Conservation (phyloP, 1,140 invertebrate species). For the Leptinotarsa defecta region DNA sequence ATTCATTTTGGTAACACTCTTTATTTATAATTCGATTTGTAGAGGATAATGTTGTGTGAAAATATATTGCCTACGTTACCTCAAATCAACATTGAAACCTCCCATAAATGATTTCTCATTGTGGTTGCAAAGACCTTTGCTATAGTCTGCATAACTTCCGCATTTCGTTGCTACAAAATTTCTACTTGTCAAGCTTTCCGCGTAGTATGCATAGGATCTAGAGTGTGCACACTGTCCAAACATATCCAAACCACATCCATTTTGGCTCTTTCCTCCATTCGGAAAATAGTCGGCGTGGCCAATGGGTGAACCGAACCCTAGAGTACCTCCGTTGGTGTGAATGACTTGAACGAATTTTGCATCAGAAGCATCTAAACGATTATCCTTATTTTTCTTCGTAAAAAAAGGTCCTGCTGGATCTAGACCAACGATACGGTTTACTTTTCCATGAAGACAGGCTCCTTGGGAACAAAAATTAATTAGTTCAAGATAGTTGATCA, state of each 20-base stretch:
- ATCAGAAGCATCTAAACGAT: conserved; percentile 64
- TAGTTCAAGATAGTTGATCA: too few relatives aligned
- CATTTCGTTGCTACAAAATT: conserved; percentile 59
- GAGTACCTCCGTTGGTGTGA: conserved; percentile 61
- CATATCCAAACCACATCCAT: conserved; percentile 65
- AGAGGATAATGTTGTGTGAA: too few relatives aligned
- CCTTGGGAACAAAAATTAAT: neutral
- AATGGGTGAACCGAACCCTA: conserved; percentile 64
- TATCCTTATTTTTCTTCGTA: conserved; percentile 54
- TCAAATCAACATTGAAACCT: neutral
- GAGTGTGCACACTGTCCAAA: conserved; percentile 59
- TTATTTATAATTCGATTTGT: too few relatives aligned
- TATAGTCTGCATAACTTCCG: conserved; percentile 61
- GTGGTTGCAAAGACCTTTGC: conserved; percentile 59
- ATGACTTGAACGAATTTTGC: conserved; percentile 66
- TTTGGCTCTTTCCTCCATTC: conserved; percentile 68
- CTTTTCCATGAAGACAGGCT: conserved; percentile 9
- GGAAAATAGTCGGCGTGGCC: conserved; percentile 74
- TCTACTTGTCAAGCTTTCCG: conserved; percentile 24
- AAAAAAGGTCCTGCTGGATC: conserved; percentile 63
- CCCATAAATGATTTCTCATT: conserved; percentile 50
- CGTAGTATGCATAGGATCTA: conserved; percentile 60
- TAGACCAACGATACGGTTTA: conserved; percentile 43
- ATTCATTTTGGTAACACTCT: too few relatives aligned
- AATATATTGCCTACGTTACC: neutral